Base-by-base conservation (phyloP, 2,113 vertebrate genomes). In the Xiphophorus hellerii region DNA sequence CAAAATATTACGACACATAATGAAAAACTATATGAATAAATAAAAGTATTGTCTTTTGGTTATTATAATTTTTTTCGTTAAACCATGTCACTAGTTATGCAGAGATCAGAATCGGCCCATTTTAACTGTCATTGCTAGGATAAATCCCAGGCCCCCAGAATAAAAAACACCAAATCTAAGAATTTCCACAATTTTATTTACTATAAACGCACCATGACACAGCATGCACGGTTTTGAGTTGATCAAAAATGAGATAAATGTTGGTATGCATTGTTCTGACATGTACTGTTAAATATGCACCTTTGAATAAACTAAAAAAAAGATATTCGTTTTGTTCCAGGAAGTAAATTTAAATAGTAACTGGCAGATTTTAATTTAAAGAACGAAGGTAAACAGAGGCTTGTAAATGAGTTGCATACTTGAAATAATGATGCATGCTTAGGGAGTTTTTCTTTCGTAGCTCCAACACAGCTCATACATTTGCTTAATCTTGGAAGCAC, bases 401-500 rank as follows among this genome's bases (percentile, higher is more conserved):
- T 51, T 62, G 22, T 58, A 25, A 62, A 54, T 20, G 15, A 12
- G 27, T 22, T 62, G 22, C 11, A 8, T 3, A 35, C 1, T 31
- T 37, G 25, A 33, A 71, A 29, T 10, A 1, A 37, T 33, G 35
- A 11, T 44, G 42, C 3, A 3, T 44, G 12, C 17, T 44, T 44
- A 14, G 42, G 11, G 12, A 44, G 4, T 6, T 48, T 58, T 30
- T 28, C 39, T 31, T 31, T 29, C 14, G 12, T 10, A 28, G 20
- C 44, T 54, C 86, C 81, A 86, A 64, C 30, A 9, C n/a, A 51
- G 30, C 20, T 70, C 6, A 35, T 77, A 58, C 66, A 75, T 87
- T 78, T 66, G 63, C 73, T 68, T 80, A 86, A 81, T 82, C 79
- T 71, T 35, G 42, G 70, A 39, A 54, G 37, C 86, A 80, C 61